A percentile compares a stretch with the other conserved stretches of the same genome.
phyloP scores from a whole-genome alignment of 2,797 vertebrate species.

The Ispidina lecontei region DNA sequence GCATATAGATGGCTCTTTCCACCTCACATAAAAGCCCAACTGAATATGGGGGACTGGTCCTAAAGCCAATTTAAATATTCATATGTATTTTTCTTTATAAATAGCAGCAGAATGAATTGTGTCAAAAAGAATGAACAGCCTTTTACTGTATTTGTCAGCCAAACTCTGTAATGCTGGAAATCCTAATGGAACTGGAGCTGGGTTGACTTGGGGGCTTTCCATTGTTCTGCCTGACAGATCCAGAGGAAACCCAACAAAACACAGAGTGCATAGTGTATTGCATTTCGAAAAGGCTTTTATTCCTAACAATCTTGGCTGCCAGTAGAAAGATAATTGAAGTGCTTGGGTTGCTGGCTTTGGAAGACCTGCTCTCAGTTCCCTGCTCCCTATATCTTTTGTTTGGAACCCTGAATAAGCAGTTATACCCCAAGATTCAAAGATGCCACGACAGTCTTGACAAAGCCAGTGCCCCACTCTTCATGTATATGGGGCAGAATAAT shows the following conservation, averaged over 20 bases:
- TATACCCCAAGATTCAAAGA: not conserved
- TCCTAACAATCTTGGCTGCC: not conserved
- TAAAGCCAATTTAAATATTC: not conserved
- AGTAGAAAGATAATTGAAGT: not conserved
- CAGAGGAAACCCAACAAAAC: not conserved
- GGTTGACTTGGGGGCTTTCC: not conserved
- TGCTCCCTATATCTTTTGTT: not conserved
- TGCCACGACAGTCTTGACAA: not conserved
- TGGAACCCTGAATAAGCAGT: not conserved
- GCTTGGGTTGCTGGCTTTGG: not conserved
- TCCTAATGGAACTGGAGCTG: not conserved
- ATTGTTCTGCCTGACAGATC: not conserved
- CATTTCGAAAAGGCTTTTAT: not conserved
- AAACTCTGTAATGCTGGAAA: not conserved
- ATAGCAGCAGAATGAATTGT: not conserved
- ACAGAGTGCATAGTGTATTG: not conserved
- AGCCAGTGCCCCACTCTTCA: not conserved
- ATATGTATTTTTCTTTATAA: not conserved
- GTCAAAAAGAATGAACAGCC: not conserved
- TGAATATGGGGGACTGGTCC: not conserved
- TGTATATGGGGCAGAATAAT: not conserved
- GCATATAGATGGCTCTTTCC: not conserved
- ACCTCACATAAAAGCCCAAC: not conserved
- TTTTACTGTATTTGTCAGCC: not conserved
- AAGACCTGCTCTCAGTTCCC: not conserved